These are phyloP conservation scores for Mormyrops attenuatus DNA, from an alignment of 2,797 vertebrate genomes.

Conservation along the genomic window DNA sequence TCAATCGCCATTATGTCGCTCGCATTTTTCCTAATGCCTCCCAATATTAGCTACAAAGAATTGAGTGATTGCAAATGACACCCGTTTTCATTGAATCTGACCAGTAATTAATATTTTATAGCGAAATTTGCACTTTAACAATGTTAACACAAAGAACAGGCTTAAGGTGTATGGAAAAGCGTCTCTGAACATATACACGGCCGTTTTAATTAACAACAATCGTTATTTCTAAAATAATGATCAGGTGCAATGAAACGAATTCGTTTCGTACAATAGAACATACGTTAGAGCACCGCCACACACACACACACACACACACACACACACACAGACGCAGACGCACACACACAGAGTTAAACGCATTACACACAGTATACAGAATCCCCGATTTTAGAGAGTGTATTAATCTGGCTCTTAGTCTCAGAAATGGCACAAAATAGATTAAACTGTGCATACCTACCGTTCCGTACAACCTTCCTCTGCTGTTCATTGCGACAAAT, in stretches of 20 bases:
- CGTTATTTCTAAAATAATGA: neutral
- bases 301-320: neutral
- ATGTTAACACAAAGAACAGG: neutral
- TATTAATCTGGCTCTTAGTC: neutral
- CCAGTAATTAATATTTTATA: neutral
- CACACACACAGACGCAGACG: neutral
- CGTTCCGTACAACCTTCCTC: constrained; percentile 83
- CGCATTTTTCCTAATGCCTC: neutral
- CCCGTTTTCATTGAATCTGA: neutral
- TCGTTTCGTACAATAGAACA: neutral
- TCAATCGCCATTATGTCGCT: neutral
- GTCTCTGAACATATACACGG: neutral
- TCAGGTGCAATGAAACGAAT: neutral
- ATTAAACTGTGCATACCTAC: constrained; percentile 69
- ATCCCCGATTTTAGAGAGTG: neutral
- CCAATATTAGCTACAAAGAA: neutral
- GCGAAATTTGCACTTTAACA: neutral
- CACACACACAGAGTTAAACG: neutral
- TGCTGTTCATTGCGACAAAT: constrained; percentile 89
- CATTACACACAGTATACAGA: neutral
- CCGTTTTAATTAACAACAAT: neutral
- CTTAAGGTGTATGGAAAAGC: neutral
- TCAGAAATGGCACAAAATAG: constrained; percentile 35
- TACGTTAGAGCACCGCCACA: neutral
- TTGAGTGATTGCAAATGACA: neutral